Evolutionary conservation across 2,797 vertebrate genomes (phyloP).

Genomic region (Lacerta agilis): DNA sequence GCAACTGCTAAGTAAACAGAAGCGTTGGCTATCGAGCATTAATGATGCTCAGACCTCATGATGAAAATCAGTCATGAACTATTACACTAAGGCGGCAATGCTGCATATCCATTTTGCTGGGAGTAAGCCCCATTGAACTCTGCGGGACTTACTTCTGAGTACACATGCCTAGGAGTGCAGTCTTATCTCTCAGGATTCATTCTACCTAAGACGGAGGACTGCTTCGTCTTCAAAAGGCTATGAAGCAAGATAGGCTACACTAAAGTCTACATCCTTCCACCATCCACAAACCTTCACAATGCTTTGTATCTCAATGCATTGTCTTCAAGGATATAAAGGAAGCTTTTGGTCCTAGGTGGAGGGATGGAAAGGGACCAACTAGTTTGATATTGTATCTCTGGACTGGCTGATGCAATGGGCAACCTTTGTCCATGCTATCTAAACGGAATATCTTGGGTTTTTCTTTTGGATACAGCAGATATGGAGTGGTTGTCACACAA

Average conservation of each 20-base stretch:
- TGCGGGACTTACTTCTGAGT: neutral
- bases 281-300: constrained; percentile 7
- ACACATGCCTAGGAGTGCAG: neutral
- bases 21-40: constrained; percentile 26
- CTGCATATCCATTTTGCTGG: neutral
- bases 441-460: constrained; percentile 17
- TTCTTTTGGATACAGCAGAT: constrained; percentile 30
- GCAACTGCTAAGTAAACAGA: constrained; percentile 36
- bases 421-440: neutral
- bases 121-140: neutral
- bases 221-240: constrained; percentile 31
- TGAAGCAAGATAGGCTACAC: constrained; percentile 45
- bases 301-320: constrained; percentile 29
- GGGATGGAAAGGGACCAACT: neutral
- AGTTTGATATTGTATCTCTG: constrained; percentile 26
- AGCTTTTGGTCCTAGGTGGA: constrained; percentile 49
- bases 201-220: constrained; percentile 41
- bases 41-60: constrained; percentile 27
- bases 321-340: constrained; percentile 23
- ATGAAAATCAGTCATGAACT: constrained; percentile 10
- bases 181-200: constrained; percentile 25
- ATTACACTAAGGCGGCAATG: constrained; percentile 24
- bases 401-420: constrained; percentile 40
- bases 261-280: neutral
- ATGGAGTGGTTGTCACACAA: constrained; percentile 30